A percentile compares a stretch with the other conserved stretches of the same genome.
phyloP scores from a whole-genome alignment of 2,113 vertebrate species.

The Vireo altiloquus region DNA sequence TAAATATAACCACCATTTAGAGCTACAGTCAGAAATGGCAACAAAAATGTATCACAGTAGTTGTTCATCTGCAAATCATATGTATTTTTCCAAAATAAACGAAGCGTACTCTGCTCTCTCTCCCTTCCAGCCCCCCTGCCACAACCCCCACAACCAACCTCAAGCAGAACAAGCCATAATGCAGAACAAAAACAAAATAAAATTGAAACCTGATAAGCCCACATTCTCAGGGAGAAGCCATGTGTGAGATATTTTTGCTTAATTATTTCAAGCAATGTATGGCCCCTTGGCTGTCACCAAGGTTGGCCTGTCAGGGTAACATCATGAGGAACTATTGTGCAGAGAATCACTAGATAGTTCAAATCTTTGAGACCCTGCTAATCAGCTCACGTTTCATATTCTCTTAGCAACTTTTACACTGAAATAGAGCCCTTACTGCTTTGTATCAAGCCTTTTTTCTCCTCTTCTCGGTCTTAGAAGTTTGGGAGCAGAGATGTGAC shows the following conservation, averaged over 20 bases:
- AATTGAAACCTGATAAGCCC: constrained; percentile 49
- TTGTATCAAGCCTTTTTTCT: not conserved
- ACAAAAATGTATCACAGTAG: not conserved
- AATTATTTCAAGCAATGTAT: constrained; percentile 63
- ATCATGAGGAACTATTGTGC: not conserved
- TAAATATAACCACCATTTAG: not conserved
- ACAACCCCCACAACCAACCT: not conserved
- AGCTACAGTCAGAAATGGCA: not conserved
- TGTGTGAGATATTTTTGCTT: constrained; percentile 58
- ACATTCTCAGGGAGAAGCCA: constrained; percentile 60
- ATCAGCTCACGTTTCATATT: constrained; percentile 31
- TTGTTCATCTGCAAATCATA: not conserved
- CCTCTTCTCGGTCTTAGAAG: not conserved
- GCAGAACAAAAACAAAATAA: constrained; percentile 48
- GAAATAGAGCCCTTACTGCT: constrained; percentile 3
- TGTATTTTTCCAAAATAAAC: not conserved
- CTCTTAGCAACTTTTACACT: not conserved
- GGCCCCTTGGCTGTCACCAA: constrained; percentile 47
- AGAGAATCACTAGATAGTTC: not conserved
- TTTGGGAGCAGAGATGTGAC: not conserved
- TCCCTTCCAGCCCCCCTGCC: not conserved
- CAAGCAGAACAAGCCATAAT: constrained; percentile 1
- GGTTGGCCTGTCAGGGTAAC: constrained; percentile 12
- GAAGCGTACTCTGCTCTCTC: not conserved
- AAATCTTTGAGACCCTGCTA: constrained; percentile 3